Percentiles rank a stretch among this genome's conserved stretches.
Conservation (phyloP, 2,797 vertebrate species). For the Vireo griseus region DNA sequence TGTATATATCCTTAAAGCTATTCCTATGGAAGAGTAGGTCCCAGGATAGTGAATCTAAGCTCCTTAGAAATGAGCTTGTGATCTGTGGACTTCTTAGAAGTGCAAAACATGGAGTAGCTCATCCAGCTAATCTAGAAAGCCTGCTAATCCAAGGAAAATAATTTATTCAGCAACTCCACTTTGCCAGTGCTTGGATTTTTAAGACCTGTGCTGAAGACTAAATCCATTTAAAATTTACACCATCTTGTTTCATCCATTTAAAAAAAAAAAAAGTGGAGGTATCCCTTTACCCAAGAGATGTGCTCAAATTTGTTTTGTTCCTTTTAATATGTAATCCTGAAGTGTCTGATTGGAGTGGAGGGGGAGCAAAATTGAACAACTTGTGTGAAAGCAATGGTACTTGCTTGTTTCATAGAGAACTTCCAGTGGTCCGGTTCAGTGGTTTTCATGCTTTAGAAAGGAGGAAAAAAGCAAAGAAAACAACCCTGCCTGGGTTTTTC, state of each 20-base stretch:
- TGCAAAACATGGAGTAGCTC: neutral
- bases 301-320: neutral
- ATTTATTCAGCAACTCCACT: neutral
- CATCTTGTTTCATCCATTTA: neutral
- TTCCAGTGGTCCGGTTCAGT: neutral
- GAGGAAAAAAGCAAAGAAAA: neutral
- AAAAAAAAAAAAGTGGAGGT: neutral
- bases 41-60: neutral
- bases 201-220: neutral
- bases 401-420: neutral
- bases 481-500: neutral
- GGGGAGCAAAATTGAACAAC: neutral
- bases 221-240: neutral
- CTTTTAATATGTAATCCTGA: neutral
- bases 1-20: neutral
- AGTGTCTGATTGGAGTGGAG: accelerated
- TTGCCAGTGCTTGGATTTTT: neutral
- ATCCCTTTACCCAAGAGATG: neutral
- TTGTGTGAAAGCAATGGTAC: neutral
- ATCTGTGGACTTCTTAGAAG: neutral
- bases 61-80: neutral
- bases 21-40: neutral
- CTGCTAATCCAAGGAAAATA: neutral
- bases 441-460: neutral
- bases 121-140: neutral